Evolutionary conservation across 2,797 vertebrate genomes (phyloP), one percentile per base, ranked within the genome.

Genomic region (Tokudaia muenninki): DNA sequence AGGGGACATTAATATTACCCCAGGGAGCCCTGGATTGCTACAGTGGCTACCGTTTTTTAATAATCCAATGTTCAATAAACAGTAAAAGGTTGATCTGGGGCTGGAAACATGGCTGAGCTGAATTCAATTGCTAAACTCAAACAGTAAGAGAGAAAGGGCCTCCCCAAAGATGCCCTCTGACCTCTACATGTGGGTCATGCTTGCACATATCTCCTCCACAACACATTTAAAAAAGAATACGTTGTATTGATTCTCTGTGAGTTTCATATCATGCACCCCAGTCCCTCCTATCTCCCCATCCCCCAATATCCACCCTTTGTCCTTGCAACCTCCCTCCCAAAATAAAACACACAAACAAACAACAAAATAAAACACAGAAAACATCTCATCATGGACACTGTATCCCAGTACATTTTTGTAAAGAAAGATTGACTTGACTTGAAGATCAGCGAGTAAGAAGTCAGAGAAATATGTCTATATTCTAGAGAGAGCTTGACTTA

Each of bases 401-500:
- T 9, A 72, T 1, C 50, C 24, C n/a, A 21, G 11, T 1, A 81
- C 11, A 52, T 52, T 29, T 87, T n/a, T 59, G 57, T 55, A 57
- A 88, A 88, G 24, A 41, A 86, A 82, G 17, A 22, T n/a, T 90
- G 57, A 22, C 50, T 90, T 97, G 29, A 83, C 5, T 75, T 70
- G 14, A 90, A 59, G 55, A 89, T 55, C 78, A n/a, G 55, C 72
- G 5, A 52, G 89, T 79, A 94, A 91, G 9, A 95, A 59, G 41
- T 57, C 61, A 87, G 31, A 87, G 63, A 92, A 94, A 79, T 86
- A 83, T 13, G 34, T 37, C 84, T 41, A 19, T 29, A 26, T 72
- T 88, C 55, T 65, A 72, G 74, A 97, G 93, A 94, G 0, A 8
- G 37, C 90, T 86, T 93, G n/a, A 88, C 31, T 84, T 94, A 92